A percentile compares a stretch with the other conserved stretches of the same genome.
These are phyloP conservation scores for Drosophila quinaria DNA, from an alignment of 2,888 invertebrate species.

Conservation along the genomic window DNA sequence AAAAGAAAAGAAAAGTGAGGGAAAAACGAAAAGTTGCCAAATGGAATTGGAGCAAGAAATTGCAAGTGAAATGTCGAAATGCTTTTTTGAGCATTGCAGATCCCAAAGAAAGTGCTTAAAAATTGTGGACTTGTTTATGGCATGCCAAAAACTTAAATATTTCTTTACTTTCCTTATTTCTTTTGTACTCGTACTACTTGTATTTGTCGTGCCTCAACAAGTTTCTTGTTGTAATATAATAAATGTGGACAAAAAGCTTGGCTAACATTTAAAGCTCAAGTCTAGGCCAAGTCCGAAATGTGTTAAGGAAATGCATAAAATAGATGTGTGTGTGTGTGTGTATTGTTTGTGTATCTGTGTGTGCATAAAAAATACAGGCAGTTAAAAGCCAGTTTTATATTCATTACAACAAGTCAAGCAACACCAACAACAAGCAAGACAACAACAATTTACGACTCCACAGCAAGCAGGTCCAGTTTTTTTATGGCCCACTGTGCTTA, in stretches of 20 bases:
- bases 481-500: conserved; percentile 51
- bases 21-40: conserved; percentile 56
- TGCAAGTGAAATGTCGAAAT: conserved; percentile 62
- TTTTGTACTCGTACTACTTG: conserved; percentile 1
- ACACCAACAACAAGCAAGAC: conserved; percentile 26
- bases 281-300: conserved; percentile 38
- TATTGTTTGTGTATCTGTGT: conserved; percentile 9
- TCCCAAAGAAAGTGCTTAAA: conserved; percentile 43
- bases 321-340: not conserved
- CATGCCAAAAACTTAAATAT: conserved; percentile 47
- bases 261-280: conserved; percentile 29
- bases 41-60: conserved; percentile 68
- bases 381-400: conserved; percentile 72
- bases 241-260: conserved; percentile 36
- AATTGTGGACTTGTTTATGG: conserved; percentile 57
- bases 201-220: conserved; percentile 64
- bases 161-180: conserved; percentile 21
- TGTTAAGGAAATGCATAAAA: conserved; percentile 42
- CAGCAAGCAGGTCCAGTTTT: conserved; percentile 50
- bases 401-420: conserved; percentile 63
- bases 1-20: not conserved
- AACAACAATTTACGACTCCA: conserved; percentile 69
- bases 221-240: conserved; percentile 50
- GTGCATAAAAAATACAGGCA: conserved; percentile 40
- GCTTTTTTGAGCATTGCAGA: conserved; percentile 32